A percentile compares a stretch with the other conserved stretches of the same genome.
These are phyloP conservation scores for Blastomussa wellsi DNA, from an alignment of 92 coral and sea anemone genomes.

Conservation along the genomic window DNA sequence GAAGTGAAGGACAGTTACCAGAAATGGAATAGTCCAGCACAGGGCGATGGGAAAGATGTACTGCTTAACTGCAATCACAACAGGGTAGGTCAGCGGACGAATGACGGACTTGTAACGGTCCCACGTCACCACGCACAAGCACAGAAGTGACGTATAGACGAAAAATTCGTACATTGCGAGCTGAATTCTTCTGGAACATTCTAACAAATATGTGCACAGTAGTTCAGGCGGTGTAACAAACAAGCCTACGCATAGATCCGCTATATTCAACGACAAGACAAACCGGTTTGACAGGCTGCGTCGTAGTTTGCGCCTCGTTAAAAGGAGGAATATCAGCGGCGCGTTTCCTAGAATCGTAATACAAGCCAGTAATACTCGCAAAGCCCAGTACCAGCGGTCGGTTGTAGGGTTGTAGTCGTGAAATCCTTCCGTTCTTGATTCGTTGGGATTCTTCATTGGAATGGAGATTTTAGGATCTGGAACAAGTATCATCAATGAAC, in stretches of 20 bases:
- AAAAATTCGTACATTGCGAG: constrained; percentile 52
- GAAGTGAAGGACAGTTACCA: constrained; percentile 42
- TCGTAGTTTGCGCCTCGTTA: constrained; percentile 38
- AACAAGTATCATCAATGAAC: background rate
- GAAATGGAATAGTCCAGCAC: constrained; percentile 30
- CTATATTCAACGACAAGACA: constrained; percentile 37
- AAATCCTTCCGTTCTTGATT: background rate
- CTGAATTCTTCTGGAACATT: constrained; percentile 22
- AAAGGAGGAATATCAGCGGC: constrained; percentile 26
- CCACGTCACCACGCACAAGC: constrained; percentile 42
- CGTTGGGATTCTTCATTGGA: constrained; percentile 1
- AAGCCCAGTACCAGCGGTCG: constrained; percentile 42
- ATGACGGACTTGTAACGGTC: constrained; percentile 48
- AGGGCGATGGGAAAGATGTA: constrained; percentile 16
- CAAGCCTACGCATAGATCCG: constrained; percentile 44
- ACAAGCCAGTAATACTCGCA: constrained; percentile 31
- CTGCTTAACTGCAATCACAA: constrained; percentile 24
- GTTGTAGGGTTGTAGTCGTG: constrained; percentile 9
- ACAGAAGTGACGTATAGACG: constrained; percentile 39
- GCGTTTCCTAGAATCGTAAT: constrained; percentile 37
- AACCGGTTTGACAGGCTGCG: constrained; percentile 44
- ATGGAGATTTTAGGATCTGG: background rate
- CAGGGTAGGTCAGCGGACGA: constrained; percentile 39
- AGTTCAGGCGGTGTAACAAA: constrained; percentile 43
- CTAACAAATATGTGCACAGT: constrained; percentile 22